Conservation (phyloP, 1,140 invertebrate species). For the Globodera rostochiensis region DNA sequence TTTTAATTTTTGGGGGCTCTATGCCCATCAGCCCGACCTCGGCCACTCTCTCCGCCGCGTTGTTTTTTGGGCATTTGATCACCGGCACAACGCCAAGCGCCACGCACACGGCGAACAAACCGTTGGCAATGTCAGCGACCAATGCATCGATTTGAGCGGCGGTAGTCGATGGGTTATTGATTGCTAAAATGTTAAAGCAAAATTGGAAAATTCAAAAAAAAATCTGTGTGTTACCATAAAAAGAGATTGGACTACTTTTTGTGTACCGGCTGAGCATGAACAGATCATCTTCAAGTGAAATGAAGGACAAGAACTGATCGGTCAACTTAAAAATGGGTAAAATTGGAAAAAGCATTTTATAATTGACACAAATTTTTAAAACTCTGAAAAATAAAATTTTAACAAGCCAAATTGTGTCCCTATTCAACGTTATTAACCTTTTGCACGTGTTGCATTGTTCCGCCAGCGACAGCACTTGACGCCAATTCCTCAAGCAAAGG, state of each 20-base stretch:
- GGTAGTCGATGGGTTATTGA: slow-evolving; percentile 90
- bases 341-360: neutral
- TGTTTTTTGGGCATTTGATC: slow-evolving; percentile 89
- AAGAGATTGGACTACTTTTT: slow-evolving; percentile 47
- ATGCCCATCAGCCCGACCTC: slow-evolving; percentile 67
- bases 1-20: too few species aligned
- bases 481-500: slow-evolving; percentile 94
- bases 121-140: slow-evolving; percentile 91
- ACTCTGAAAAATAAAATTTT: neutral
- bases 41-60: slow-evolving; percentile 96
- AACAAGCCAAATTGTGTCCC: neutral
- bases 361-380: neutral
- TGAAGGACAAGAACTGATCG: slow-evolving; percentile 98
- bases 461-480: slow-evolving; percentile 80
- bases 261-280: slow-evolving; percentile 75
- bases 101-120: slow-evolving; percentile 94
- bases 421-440: slow-evolving; percentile 72
- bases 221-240: slow-evolving; percentile 42
- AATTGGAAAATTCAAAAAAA: slow-evolving; percentile 16
- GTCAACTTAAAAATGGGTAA: slow-evolving; percentile 72
- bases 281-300: slow-evolving; percentile 94
- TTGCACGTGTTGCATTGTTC: slow-evolving; percentile 79
- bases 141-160: slow-evolving; percentile 93
- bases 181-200: slow-evolving; percentile 71
- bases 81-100: slow-evolving; percentile 91